phyloP scores from a whole-genome alignment of 2,888 invertebrate genomes.

The Gisinianus flammeolus region DNA sequence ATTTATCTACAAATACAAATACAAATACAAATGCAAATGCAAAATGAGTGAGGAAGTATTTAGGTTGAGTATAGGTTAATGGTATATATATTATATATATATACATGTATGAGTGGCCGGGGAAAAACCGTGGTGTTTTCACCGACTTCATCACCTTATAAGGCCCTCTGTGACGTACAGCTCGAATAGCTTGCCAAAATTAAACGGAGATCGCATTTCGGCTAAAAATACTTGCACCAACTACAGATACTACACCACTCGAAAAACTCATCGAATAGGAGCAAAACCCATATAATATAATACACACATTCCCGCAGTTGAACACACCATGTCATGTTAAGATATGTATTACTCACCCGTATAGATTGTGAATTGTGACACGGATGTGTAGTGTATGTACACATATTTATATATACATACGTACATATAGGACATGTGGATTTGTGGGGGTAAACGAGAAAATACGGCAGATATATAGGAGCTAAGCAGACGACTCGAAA shows the following conservation, averaged over 20 bases:
- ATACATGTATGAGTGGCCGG: constrained; percentile 11
- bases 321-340: neutral
- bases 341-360: neutral
- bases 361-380: neutral
- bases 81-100: too few relatives aligned
- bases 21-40: too few relatives aligned
- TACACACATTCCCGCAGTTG: constrained; percentile 4
- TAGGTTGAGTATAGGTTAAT: too few relatives aligned
- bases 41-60: too few relatives aligned
- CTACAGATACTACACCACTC: neutral
- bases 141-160: constrained; percentile 53
- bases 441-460: neutral
- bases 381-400: neutral
- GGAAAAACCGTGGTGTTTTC: constrained; percentile 19
- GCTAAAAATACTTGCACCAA: constrained; percentile 54
- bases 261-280: too few relatives aligned
- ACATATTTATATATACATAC: neutral
- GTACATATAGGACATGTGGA: neutral
- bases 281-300: too few relatives aligned
- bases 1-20: too few relatives aligned
- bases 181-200: constrained; percentile 56
- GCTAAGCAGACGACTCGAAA: neutral
- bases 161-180: constrained; percentile 55
- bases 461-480: too few relatives aligned
- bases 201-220: constrained; percentile 57